phyloP scores from a whole-genome alignment of 2,888 invertebrate genomes.

The Drosophila longiperda region DNA sequence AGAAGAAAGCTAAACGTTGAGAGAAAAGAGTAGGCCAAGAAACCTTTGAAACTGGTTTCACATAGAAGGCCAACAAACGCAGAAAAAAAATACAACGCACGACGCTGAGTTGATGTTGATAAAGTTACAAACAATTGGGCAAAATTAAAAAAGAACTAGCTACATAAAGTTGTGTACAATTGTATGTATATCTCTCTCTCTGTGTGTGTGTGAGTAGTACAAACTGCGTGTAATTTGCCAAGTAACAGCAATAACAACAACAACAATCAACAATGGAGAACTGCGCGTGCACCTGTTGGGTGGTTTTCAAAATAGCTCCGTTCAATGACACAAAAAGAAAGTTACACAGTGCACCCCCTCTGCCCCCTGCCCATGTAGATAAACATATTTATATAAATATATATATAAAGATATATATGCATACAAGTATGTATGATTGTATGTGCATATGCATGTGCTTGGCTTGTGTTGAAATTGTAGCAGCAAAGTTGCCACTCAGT shows the following conservation, averaged over 20 bases:
- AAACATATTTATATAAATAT: not conserved
- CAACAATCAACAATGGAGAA: conserved; percentile 6
- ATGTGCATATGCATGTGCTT: conserved; percentile 19
- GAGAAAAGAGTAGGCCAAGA: conserved; percentile 64
- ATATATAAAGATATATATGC: not conserved
- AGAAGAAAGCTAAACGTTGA: conserved; percentile 72
- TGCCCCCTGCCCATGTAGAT: not conserved
- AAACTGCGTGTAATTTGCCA: conserved; percentile 63
- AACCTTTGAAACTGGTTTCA: conserved; percentile 73
- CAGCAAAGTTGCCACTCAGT: conserved; percentile 57
- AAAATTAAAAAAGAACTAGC: conserved; percentile 50
- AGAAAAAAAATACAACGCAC: conserved; percentile 18
- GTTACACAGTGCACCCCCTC: conserved; percentile 45
- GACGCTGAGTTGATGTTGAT: conserved; percentile 42
- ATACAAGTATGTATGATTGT: conserved; percentile 4
- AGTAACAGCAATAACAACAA: conserved; percentile 27
- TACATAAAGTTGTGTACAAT: conserved; percentile 1
- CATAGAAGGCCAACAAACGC: conserved; percentile 68
- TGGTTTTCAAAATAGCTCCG: conserved; percentile 56
- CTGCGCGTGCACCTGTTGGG: conserved; percentile 55
- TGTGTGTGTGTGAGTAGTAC: conserved; percentile 4
- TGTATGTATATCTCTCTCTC: not conserved
- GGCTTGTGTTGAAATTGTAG: conserved; percentile 51
- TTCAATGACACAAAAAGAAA: conserved; percentile 76
- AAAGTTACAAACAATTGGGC: conserved; percentile 57